A percentile compares a stretch with the other conserved stretches of the same genome.
These are phyloP conservation scores for Parnassius apollo DNA, from an alignment of 2,888 invertebrate species.

Conservation along the genomic window DNA sequence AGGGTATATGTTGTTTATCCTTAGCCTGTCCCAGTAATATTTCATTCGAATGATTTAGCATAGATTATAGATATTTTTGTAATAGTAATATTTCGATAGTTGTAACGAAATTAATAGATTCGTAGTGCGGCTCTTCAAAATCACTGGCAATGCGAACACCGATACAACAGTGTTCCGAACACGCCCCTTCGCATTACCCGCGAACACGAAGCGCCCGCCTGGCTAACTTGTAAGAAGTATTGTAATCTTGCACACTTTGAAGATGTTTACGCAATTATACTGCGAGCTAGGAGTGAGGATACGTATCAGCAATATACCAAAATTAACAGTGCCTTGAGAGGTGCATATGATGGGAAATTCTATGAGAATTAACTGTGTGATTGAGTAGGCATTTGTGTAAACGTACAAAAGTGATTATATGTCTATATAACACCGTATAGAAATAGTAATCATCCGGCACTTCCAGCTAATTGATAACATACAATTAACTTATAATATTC, in stretches of 20 bases:
- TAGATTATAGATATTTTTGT: constrained; percentile 79
- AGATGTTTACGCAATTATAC: constrained; percentile 69
- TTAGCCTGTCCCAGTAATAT: constrained; percentile 76
- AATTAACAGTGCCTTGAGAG: constrained; percentile 78
- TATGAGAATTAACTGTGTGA: constrained; percentile 59
- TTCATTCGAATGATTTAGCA: constrained; percentile 72
- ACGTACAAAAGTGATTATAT: constrained; percentile 71
- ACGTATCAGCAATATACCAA: constrained; percentile 81
- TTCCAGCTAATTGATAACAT: constrained; percentile 63
- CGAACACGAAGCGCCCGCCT: constrained; percentile 29
- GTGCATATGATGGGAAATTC: constrained; percentile 56
- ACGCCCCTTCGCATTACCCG: constrained; percentile 41
- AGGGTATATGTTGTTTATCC: constrained; percentile 78
- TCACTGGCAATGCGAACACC: constrained; percentile 33
- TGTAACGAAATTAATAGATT: constrained; percentile 57
- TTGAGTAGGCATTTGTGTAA: constrained; percentile 52
- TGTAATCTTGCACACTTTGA: constrained; percentile 66
- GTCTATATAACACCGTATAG: constrained; percentile 80
- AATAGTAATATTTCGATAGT: constrained; percentile 74
- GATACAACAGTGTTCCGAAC: constrained; percentile 34
- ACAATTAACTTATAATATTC: constrained; percentile 57
- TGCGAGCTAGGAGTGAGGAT: constrained; percentile 78
- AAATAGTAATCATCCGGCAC: constrained; percentile 80
- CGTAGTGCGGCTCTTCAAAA: constrained; percentile 46
- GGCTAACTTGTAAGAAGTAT: constrained; percentile 56